Evolutionary conservation across 1,140 invertebrate species (phyloP).

Genomic region (Sesamia nonagrioides): DNA sequence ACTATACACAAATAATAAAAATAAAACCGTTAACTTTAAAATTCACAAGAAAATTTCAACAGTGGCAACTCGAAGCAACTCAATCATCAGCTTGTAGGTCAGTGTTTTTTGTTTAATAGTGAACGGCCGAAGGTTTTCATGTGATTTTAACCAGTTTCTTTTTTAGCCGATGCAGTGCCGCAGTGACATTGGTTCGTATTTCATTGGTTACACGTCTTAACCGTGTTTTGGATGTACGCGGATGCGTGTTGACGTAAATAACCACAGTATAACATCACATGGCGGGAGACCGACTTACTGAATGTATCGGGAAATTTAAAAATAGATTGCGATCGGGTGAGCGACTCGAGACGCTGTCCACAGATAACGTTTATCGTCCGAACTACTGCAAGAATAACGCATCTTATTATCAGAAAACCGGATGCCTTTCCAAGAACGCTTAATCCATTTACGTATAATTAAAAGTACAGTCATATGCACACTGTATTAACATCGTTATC

Average conservation of each 20-base stretch:
- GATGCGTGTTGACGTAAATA: slow-evolving; percentile 65
- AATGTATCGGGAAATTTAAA: slow-evolving; percentile 74
- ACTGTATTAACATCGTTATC: slow-evolving; percentile 43
- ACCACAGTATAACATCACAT: slow-evolving; percentile 60
- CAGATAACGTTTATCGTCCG: slow-evolving; percentile 70
- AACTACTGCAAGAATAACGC: slow-evolving; percentile 46
- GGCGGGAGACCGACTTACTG: slow-evolving; percentile 56
- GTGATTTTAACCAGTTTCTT: slow-evolving; percentile 44
- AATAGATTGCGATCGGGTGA: slow-evolving; percentile 71
- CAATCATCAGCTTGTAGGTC: slow-evolving; percentile 67
- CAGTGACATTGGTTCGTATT: slow-evolving; percentile 64
- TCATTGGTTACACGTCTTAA: slow-evolving; percentile 50
- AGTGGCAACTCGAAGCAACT: slow-evolving; percentile 47
- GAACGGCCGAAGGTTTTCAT: slow-evolving; percentile 60
- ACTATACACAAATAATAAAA: slow-evolving; percentile 10
- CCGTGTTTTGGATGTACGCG: slow-evolving; percentile 54
- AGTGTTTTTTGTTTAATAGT: slow-evolving; percentile 63
- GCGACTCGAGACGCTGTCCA: slow-evolving; percentile 57
- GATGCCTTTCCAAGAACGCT: slow-evolving; percentile 22
- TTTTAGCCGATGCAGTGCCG: slow-evolving; percentile 37
- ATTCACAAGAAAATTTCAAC: slow-evolving; percentile 56
- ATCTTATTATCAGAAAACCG: slow-evolving; percentile 34
- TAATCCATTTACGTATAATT: slow-evolving; percentile 30
- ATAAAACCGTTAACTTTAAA: slow-evolving; percentile 41
- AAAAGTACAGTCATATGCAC: slow-evolving; percentile 29